These are phyloP conservation scores for Tetranychus cinnabarinus DNA, from an alignment of 1,140 invertebrate species.

Conservation along the genomic window DNA sequence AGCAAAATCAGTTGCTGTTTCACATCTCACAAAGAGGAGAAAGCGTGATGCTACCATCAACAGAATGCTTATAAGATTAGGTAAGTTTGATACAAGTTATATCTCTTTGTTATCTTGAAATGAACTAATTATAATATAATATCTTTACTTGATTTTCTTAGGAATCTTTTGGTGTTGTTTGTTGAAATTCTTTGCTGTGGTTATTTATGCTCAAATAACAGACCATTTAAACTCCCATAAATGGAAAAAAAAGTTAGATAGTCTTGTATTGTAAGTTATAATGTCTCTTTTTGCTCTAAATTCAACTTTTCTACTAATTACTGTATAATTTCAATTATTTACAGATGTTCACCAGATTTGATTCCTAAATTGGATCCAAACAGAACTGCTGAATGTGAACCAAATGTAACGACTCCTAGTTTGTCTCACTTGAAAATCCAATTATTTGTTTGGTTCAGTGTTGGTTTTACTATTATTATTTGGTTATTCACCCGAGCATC, in stretches of 20 bases:
- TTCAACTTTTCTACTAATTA: neutral
- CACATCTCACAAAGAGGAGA: neutral
- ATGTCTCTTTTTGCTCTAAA: neutral
- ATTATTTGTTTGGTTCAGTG: slow-evolving; percentile 50
- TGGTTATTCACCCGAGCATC: slow-evolving; percentile 74
- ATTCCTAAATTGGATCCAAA: neutral
- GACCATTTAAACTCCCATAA: neutral
- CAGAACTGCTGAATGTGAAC: slow-evolving; percentile 27
- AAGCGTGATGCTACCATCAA: neutral
- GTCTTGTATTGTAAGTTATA: neutral
- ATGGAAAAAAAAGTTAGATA: neutral
- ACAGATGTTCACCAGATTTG: neutral
- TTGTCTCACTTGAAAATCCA: slow-evolving; percentile 54
- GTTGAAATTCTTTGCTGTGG: neutral
- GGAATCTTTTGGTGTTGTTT: neutral
- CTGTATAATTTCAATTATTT: neutral
- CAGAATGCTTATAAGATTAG: neutral
- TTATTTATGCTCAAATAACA: neutral
- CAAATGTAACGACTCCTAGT: slow-evolving; percentile 39
- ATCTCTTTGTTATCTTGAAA: neutral
- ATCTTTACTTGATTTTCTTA: neutral
- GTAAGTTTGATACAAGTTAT: neutral
- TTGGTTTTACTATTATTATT: slow-evolving; percentile 63
- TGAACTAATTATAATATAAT: neutral
- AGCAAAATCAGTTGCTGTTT: neutral